Base-by-base conservation (phyloP, 2,888 invertebrate species). In the Torymus tubicola region DNA sequence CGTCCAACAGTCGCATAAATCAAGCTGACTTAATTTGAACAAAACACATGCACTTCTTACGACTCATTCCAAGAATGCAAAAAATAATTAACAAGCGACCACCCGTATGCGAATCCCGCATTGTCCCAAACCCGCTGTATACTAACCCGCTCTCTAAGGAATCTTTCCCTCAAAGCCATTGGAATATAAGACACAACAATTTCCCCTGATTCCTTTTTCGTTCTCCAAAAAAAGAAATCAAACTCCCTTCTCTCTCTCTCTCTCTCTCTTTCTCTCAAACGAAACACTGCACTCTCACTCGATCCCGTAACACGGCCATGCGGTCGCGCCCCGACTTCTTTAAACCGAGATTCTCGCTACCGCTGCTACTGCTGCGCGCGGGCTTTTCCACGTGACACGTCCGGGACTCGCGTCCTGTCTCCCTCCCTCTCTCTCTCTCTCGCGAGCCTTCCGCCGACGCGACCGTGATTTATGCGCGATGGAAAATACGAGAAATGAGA, bases 401-500 rank as follows among this genome's bases (percentile, higher is more conserved):
- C 79, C 83, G 83, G 84, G 79, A 83, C 81, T 77, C 83, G 83
- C 84, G 81, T 82, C 84, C 84, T 84, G 82, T 81, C 84, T 79
- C 84, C 82, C 83, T 83, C 83, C 85, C 61, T 5, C 14, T 13
- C 55, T 21, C 73, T 52, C 11, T n/a, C 64, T 50, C 64, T n/a
- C 64, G 14, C 55, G 14, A 21, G 42, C 77, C 72, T 64, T 68
- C 77, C 64, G 88, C 88, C 87, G 82, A 76, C 86, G 85, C 83
- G 42, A 42, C 81, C 82, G 86, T 90, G 90, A 90, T 90, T 90
- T 90, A 90, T 90, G 83, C 87, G 88, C 87, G 85, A 89, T 87
- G 88, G 89, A 90, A 89, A 89, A 87, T 89, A 89, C 86, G 88
- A 89, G 89, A 89, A 89, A 89, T 88, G 89, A 90, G 89, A 89